phyloP scores from a whole-genome alignment of 1,140 invertebrate genomes.

The Ostrea edulis region DNA sequence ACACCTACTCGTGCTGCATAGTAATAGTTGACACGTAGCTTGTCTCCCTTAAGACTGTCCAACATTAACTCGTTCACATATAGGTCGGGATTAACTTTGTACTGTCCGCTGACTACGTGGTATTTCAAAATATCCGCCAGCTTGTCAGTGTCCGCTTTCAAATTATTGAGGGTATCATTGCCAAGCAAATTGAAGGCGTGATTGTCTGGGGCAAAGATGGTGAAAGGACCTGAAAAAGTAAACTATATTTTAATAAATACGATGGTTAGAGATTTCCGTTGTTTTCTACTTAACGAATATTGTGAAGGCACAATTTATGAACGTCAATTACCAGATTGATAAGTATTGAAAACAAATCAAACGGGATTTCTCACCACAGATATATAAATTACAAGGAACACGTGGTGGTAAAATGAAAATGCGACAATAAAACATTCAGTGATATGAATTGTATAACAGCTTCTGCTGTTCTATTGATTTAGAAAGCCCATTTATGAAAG shows the following conservation, averaged over 20 bases:
- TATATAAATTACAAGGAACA: too few relatives aligned
- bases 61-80: conserved; percentile 57
- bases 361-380: too few relatives aligned
- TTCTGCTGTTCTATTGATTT: too few relatives aligned
- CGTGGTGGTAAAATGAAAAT: too few relatives aligned
- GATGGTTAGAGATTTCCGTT: too few relatives aligned
- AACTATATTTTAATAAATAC: background rate
- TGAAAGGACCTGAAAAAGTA: conserved; percentile 83
- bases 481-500: too few relatives aligned
- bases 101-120: conserved; percentile 83
- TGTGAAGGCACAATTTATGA: too few relatives aligned
- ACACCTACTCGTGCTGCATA: conserved; percentile 49
- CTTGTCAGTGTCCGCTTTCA: conserved; percentile 83
- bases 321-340: too few relatives aligned
- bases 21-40: conserved; percentile 62
- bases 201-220: conserved; percentile 91
- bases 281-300: too few relatives aligned
- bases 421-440: too few relatives aligned
- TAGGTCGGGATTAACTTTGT: conserved; percentile 42
- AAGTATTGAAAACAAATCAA: too few relatives aligned
- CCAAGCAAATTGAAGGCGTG: conserved; percentile 85
- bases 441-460: too few relatives aligned
- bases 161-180: conserved; percentile 82
- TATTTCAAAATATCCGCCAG: conserved; percentile 87
- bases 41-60: conserved; percentile 52